Evolutionary conservation across 2,797 vertebrate genomes (phyloP).

Genomic region (Danio choprae): DNA sequence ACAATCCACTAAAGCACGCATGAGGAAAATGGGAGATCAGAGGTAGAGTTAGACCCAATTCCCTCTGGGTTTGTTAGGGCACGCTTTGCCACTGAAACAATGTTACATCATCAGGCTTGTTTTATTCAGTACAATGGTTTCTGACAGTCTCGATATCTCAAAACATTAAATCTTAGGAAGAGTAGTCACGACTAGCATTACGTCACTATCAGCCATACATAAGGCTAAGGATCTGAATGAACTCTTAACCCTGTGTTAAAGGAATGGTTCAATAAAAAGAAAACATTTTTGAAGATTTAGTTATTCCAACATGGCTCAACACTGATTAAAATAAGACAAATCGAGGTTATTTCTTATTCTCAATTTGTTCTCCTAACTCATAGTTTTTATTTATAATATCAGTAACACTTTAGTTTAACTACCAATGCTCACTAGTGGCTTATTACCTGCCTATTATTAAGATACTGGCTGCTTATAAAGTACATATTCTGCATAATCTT

Average conservation of each 20-base stretch:
- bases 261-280: neutral
- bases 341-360: too few species aligned
- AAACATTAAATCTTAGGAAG: neutral
- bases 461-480: too few species aligned
- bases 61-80: slow-evolving; percentile 23
- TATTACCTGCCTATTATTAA: too few species aligned
- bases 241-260: neutral
- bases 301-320: neutral
- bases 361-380: too few species aligned
- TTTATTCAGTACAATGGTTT: neutral
- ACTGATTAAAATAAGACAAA: too few species aligned
- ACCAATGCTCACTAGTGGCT: too few species aligned
- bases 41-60: slow-evolving; percentile 16
- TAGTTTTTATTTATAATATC: too few species aligned
- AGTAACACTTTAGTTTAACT: too few species aligned
- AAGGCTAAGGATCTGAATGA: neutral
- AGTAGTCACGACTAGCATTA: neutral
- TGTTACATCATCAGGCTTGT: neutral
- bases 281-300: neutral
- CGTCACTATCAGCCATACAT: neutral
- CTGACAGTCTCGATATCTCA: neutral
- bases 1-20: slow-evolving; percentile 1
- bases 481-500: too few species aligned
- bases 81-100: slow-evolving; percentile 3
- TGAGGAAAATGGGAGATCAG: slow-evolving; percentile 31